phyloP scores from a whole-genome alignment of 2,797 vertebrate species.

The Pagetopsis macropterus region DNA sequence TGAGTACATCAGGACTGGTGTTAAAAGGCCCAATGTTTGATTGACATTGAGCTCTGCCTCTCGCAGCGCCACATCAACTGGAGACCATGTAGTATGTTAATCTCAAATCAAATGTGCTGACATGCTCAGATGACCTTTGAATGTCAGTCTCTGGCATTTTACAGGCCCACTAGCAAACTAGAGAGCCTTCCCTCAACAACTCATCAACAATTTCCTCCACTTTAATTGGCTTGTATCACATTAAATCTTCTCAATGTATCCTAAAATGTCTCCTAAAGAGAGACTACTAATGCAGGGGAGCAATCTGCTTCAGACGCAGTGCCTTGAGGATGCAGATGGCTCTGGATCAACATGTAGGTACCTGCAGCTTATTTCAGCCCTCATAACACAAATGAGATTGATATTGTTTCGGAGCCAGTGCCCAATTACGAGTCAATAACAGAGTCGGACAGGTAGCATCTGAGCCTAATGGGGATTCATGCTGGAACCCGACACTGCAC shows the following conservation, averaged over 20 bases:
- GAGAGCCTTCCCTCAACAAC: conserved; percentile 29
- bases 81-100: conserved; percentile 63
- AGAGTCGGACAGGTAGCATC: conserved; percentile 56
- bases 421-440: conserved; percentile 68
- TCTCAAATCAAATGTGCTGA: conserved; percentile 68
- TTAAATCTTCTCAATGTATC: neutral
- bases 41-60: conserved; percentile 29
- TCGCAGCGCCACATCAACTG: conserved; percentile 40
- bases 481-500: conserved; percentile 37
- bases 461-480: conserved; percentile 71
- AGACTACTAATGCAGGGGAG: conserved; percentile 42
- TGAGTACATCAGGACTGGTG: conserved; percentile 11
- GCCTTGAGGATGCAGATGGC: conserved; percentile 43
- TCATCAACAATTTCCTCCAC: conserved; percentile 22
- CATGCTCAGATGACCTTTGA: conserved; percentile 80
- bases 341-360: conserved; percentile 52
- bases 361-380: conserved; percentile 45
- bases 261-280: conserved; percentile 1
- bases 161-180: conserved; percentile 62
- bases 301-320: conserved; percentile 32
- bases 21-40: conserved; percentile 37
- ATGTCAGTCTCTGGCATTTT: conserved; percentile 81
- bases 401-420: conserved; percentile 62
- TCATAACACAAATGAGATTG: conserved; percentile 66
- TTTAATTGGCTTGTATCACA: conserved; percentile 24